Conservation (phyloP, 2,113 vertebrate species). For the Symphodus melops region DNA sequence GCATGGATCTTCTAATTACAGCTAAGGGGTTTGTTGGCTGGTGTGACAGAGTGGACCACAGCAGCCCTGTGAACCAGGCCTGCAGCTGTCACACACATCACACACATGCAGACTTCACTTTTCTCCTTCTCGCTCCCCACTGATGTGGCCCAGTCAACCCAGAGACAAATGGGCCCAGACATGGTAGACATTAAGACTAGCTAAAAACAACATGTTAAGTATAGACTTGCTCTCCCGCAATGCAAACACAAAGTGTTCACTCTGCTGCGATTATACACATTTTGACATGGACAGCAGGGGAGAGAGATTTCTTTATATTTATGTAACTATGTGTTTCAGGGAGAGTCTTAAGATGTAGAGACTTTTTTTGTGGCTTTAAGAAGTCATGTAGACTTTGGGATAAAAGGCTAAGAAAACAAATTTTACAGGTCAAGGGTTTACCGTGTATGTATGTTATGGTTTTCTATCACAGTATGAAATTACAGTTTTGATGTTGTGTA, state of each 20-base stretch:
- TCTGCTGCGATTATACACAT: constrained; percentile 61
- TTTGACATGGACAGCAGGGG: constrained; percentile 61
- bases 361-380: constrained; percentile 35
- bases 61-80: constrained; percentile 51
- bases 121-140: constrained; percentile 54
- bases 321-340: constrained; percentile 40
- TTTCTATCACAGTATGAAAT: constrained; percentile 21
- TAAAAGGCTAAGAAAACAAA: constrained; percentile 23
- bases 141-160: constrained; percentile 74
- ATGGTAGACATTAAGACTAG: constrained; percentile 75
- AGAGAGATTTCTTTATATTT: constrained; percentile 58
- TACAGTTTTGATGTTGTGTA: not conserved
- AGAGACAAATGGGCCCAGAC: constrained; percentile 76
- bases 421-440: constrained; percentile 38
- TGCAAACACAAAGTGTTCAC: constrained; percentile 72
- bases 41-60: constrained; percentile 51
- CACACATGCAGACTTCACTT: constrained; percentile 59
- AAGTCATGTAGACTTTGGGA: constrained; percentile 36
- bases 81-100: constrained; percentile 67
- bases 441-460: not conserved
- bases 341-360: constrained; percentile 32
- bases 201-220: constrained; percentile 81
- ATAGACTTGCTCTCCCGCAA: constrained; percentile 74
- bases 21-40: constrained; percentile 51
- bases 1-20: constrained; percentile 58